Percentiles rank a stretch among this genome's conserved stretches.
phyloP scores from a whole-genome alignment of 2,797 vertebrate species.

The Diplodus sargus region DNA sequence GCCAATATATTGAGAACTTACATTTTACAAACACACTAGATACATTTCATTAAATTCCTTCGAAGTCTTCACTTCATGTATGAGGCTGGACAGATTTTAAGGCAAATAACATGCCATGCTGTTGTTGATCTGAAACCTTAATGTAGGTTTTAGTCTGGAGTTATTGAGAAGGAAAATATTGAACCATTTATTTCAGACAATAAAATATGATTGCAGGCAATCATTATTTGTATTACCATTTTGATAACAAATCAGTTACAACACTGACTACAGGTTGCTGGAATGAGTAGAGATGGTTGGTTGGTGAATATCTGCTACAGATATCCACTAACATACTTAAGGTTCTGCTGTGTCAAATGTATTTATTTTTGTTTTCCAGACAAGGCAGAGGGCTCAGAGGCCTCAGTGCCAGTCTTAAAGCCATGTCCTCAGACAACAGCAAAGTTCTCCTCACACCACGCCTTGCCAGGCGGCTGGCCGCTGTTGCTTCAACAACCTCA shows the following conservation, averaged over 20 bases:
- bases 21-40: too few relatives aligned
- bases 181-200: not conserved
- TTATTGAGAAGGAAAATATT: not conserved
- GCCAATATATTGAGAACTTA: too few relatives aligned
- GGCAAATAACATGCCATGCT: not conserved
- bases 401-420: slow-evolving; percentile 83
- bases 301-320: not conserved
- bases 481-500: slow-evolving; percentile 65
- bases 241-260: not conserved
- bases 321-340: not conserved
- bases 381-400: slow-evolving; percentile 88
- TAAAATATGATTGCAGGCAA: too few relatives aligned
- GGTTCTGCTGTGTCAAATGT: not conserved
- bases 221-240: not conserved
- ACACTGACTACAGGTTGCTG: not conserved
- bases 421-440: slow-evolving; percentile 85
- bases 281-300: not conserved
- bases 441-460: slow-evolving; percentile 85
- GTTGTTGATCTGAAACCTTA: not conserved
- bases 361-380: slow-evolving; percentile 57
- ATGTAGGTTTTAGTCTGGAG: not conserved
- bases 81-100: too few relatives aligned
- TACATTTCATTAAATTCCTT: too few relatives aligned
- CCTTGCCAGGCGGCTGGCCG: slow-evolving; percentile 81
- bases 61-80: too few relatives aligned